phyloP scores from a whole-genome alignment of 2,113 vertebrate species.

The Thamnophis sirtalis region DNA sequence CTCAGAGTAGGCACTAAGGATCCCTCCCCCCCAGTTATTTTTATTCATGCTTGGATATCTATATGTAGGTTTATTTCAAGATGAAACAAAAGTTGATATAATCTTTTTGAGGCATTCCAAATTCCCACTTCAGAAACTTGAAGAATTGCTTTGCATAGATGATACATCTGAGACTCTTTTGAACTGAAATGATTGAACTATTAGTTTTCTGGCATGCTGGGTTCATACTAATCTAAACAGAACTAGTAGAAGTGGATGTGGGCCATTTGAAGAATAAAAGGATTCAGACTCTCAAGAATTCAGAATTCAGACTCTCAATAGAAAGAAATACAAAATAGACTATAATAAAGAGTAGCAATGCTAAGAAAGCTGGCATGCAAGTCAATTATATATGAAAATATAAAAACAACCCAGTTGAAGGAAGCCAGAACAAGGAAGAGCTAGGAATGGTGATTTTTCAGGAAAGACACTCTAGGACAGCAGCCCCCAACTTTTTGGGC shows the following conservation, averaged over 20 bases:
- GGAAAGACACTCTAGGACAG: neutral
- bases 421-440: neutral
- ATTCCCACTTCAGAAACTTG: slow-evolving; percentile 1
- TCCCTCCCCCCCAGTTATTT: neutral
- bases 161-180: slow-evolving; percentile 10
- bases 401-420: neutral
- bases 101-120: neutral
- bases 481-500: neutral
- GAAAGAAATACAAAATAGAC: slow-evolving; percentile 9
- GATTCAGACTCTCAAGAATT: too few species aligned
- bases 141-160: slow-evolving; percentile 27
- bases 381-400: neutral
- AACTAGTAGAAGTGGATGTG: slow-evolving; percentile 11
- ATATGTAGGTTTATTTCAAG: neutral
- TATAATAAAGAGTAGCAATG: neutral
- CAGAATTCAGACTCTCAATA: slow-evolving; percentile 17
- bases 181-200: slow-evolving; percentile 14
- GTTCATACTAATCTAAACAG: slow-evolving; percentile 2
- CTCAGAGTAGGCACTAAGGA: too few species aligned
- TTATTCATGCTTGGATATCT: neutral
- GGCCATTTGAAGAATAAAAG: slow-evolving; percentile 17
- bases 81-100: neutral
- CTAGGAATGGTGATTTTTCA: neutral
- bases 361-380: neutral
- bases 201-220: slow-evolving; percentile 25